Evolutionary conservation across 2,113 vertebrate genomes (phyloP).

Genomic region (Peromyscus californicus): DNA sequence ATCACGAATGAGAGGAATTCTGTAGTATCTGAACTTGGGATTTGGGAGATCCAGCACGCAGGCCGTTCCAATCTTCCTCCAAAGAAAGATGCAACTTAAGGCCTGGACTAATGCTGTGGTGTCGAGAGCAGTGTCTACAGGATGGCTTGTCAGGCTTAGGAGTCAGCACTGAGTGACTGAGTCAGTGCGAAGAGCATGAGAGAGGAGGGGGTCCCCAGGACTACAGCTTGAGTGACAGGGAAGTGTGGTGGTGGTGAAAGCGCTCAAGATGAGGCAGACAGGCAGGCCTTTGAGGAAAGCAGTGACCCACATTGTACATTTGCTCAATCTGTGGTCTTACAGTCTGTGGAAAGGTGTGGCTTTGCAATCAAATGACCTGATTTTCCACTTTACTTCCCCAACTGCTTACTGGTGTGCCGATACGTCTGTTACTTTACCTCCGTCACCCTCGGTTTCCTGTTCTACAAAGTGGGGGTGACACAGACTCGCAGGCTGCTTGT

Average conservation of each 20-base stretch:
- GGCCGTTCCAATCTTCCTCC: background rate
- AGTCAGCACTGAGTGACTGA: background rate
- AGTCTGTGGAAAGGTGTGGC: background rate
- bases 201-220: background rate
- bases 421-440: background rate
- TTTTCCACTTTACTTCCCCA: background rate
- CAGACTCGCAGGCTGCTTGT: background rate
- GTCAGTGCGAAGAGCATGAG: background rate
- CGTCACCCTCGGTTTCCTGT: background rate
- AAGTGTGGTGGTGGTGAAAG: background rate
- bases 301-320: background rate
- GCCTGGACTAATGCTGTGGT: background rate
- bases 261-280: background rate
- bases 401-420: background rate
- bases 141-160: background rate
- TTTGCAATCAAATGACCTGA: background rate
- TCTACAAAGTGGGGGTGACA: constrained; percentile 7
- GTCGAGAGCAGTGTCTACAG: background rate
- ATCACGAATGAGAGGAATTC: background rate
- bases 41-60: background rate
- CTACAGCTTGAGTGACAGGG: background rate
- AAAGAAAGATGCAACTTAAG: background rate
- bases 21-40: background rate
- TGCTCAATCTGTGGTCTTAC: background rate
- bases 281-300: constrained; percentile 18